Percentiles rank a stretch among this genome's conserved stretches.
phyloP scores from a whole-genome alignment of 2,113 vertebrate species.

The Chaetorhynchus papuensis region DNA sequence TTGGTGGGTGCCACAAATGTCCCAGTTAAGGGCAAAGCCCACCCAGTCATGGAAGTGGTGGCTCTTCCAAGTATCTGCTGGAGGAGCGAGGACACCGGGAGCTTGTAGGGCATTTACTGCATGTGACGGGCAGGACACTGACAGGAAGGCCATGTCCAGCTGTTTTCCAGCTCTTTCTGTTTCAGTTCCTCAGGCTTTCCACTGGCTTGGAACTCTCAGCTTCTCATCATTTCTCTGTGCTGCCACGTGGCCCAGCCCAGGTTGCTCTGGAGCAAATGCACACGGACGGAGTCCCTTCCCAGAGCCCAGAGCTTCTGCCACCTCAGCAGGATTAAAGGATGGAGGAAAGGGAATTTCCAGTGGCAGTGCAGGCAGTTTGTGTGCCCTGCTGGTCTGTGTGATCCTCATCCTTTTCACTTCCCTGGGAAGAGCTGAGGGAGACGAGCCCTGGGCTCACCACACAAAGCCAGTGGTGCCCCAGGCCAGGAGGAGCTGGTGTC shows the following conservation, averaged over 20 bases:
- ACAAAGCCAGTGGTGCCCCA: background rate
- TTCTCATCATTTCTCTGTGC: background rate
- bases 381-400: background rate
- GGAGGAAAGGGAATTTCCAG: background rate
- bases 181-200: background rate
- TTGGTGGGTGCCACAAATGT: background rate
- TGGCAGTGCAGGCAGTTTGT: background rate
- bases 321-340: background rate
- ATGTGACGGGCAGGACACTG: background rate
- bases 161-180: background rate
- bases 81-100: background rate
- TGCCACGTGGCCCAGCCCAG: background rate
- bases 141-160: background rate
- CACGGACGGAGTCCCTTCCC: background rate
- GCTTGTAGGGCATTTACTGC: background rate
- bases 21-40: background rate
- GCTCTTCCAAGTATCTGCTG: background rate
- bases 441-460: rapidly evolving
- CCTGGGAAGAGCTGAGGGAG: background rate
- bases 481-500: background rate
- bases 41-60: background rate
- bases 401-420: background rate
- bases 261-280: background rate
- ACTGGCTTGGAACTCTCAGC: background rate
- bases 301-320: background rate